Conservation (phyloP, 1,140 invertebrate genomes). For the Oncopeltus fasciatus region DNA sequence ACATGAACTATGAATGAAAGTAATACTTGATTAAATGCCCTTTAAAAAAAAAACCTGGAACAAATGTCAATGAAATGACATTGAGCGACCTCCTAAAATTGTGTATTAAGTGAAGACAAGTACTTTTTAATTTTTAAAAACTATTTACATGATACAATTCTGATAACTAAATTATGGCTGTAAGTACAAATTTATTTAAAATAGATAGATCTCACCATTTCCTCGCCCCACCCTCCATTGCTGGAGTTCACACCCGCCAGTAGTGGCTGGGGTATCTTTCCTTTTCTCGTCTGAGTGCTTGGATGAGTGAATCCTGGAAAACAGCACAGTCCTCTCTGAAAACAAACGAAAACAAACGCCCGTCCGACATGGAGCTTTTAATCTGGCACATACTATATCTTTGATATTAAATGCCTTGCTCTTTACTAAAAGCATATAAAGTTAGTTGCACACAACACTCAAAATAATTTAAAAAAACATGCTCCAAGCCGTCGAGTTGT, state of each 20-base stretch:
- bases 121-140: no score
- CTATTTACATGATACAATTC: no score
- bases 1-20: no score
- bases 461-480: neutral
- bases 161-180: no score
- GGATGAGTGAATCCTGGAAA: slow-evolving; percentile 75
- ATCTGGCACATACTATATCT: no score
- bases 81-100: no score
- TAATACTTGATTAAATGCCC: no score
- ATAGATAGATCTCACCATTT: no score
- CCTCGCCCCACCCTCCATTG: slow-evolving; percentile 38
- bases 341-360: slow-evolving; percentile 36
- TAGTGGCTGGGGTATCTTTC: slow-evolving; percentile 67
- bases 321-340: slow-evolving; percentile 69
- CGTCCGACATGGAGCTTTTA: slow-evolving; percentile 1
- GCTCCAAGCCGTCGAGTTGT: neutral
- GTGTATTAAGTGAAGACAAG: no score
- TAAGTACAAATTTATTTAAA: no score
- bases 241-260: slow-evolving; percentile 51
- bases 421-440: neutral
- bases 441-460: neutral
- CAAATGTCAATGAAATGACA: no score
- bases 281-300: slow-evolving; percentile 63
- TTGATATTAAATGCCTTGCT: neutral
- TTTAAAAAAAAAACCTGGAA: no score